Percentiles rank a stretch among this genome's conserved stretches.
These are phyloP conservation scores for Setophaga petechia DNA, from an alignment of 2,113 vertebrate species.

Conservation along the genomic window DNA sequence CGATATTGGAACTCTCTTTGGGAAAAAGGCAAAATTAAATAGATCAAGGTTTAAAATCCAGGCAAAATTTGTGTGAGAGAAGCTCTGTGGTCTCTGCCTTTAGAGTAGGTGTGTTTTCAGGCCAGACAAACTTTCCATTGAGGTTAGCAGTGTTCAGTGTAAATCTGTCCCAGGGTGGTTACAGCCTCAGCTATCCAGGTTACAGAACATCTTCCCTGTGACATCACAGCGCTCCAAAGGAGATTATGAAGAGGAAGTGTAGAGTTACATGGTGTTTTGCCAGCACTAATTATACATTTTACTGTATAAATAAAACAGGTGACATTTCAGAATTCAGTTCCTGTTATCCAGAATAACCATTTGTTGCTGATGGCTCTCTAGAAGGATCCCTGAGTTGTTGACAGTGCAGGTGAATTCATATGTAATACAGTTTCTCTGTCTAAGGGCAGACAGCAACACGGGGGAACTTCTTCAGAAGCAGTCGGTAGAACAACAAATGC, in stretches of 20 bases:
- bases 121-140: neutral
- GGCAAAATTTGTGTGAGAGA: neutral
- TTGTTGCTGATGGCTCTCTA: neutral
- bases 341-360: neutral
- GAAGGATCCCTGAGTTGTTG: neutral
- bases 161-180: neutral
- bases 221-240: neutral
- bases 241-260: neutral
- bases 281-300: neutral
- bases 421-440: neutral
- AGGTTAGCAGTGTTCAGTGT: neutral
- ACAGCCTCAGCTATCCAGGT: neutral
- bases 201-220: neutral
- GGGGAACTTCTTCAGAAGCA: neutral
- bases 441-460: neutral
- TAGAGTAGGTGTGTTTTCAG: neutral
- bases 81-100: neutral
- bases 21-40: neutral
- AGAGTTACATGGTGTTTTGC: neutral
- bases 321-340: neutral
- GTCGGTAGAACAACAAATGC: neutral
- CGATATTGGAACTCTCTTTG: neutral
- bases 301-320: neutral
- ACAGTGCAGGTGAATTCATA: neutral
- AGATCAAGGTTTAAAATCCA: slow-evolving; percentile 44